These are phyloP conservation scores for Huso huso DNA, from an alignment of 2,797 vertebrate species.

Conservation along the genomic window DNA sequence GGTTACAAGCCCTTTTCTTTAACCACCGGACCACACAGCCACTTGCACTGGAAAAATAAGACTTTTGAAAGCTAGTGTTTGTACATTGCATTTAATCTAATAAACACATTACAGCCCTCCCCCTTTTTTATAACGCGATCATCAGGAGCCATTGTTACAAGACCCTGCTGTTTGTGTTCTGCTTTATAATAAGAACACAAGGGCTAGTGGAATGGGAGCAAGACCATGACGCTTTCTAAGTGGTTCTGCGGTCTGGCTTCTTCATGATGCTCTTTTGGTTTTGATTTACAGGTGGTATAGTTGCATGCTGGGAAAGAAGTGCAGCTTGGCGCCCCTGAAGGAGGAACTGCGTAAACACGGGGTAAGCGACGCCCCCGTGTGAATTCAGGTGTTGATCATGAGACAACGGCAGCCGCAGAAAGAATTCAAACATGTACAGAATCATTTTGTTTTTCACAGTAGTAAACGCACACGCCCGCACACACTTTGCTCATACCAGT, in stretches of 20 bases:
- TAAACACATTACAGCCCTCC: not conserved
- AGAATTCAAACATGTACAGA: not conserved
- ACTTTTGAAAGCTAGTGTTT: too few species aligned
- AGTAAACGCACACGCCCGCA: conserved; percentile 1
- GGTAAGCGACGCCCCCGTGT: conserved; percentile 46
- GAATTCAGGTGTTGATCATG: not conserved
- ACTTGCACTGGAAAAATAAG: too few species aligned
- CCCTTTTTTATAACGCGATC: not conserved
- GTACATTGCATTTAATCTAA: too few species aligned
- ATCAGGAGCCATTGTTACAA: not conserved
- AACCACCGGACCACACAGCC: too few species aligned
- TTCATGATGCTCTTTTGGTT: not conserved
- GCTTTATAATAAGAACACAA: conserved; percentile 13
- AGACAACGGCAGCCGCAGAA: conserved; percentile 15
- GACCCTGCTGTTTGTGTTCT: conserved; percentile 18
- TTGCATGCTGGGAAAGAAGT: conserved; percentile 98
- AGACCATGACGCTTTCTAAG: not conserved
- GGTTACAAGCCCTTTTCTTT: too few species aligned
- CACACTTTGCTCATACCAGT: not conserved
- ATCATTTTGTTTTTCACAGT: not conserved
- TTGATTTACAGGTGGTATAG: conserved; percentile 86
- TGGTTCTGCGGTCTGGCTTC: conserved; percentile 20
- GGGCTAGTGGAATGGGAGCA: not conserved
- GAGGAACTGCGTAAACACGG: conserved; percentile 91
- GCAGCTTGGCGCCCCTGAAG: conserved; percentile 89